Base-by-base conservation (phyloP, 2,113 vertebrate species). In the Etia nguti region DNA sequence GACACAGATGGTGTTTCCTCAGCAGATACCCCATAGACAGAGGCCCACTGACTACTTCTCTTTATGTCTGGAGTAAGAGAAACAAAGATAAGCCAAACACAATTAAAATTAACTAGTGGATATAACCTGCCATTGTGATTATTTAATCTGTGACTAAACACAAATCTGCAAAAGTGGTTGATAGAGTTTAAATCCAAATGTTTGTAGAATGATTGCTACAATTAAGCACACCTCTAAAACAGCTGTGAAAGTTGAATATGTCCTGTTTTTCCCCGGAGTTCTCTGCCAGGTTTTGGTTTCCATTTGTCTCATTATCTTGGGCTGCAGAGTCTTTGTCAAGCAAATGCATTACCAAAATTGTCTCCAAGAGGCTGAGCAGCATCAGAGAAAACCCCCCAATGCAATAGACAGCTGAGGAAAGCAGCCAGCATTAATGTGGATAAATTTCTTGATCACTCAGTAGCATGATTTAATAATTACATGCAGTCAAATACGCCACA, bases 281-380 rank as follows among this genome's bases (percentile, higher is more conserved):
- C 18, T 24, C 54, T 3, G 9, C 6, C 5, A 24, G 10, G n/a
- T 20, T 55, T 75, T 29, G 70, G 6, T 20, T 46, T 75, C 24
- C 70, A 48, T 48, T 15, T 75, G 2, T 48, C 6, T 75, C 22
- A 6, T 75, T 29, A 29, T 75, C 41, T 29, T 11, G 70, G 41
- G 70, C 41, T 48, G 68, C 38, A 2, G 13, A 46, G 82, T 95
- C 68, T 75, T 75, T 75, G 41, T 75, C 70, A 75, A 48, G 15
- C 41, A 75, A 22, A 73, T 73, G 60, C 34, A 65, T 65, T 4
- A 65, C 60, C 60, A 65, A 4, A 65, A 65, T 65, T 38, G 60
- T 65, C 22, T 73, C 68, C 38, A 73, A 6, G 68, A 73, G 68
- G 68, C 68, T 73, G 68, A 75, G 70, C 70, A 75, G 24, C 41